Conservation (phyloP, 2,888 invertebrate species). For the Adineta ricciae region DNA sequence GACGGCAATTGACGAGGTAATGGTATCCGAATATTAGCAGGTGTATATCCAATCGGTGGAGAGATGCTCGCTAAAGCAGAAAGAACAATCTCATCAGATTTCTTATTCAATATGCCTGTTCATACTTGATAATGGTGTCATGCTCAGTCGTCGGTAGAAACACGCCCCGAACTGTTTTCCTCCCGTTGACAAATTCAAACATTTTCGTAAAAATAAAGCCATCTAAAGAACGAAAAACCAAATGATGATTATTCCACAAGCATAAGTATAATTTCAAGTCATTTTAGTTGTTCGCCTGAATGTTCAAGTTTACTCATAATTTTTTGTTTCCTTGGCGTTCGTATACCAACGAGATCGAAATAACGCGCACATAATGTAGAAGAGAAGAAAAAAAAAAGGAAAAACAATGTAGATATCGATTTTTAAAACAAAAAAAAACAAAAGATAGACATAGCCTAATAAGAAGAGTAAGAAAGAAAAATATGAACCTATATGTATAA, state of each 20-base stretch:
- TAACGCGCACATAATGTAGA: not conserved
- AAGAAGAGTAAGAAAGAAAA: not conserved
- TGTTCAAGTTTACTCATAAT: not conserved
- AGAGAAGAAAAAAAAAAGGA: not conserved
- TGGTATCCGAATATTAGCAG: not conserved
- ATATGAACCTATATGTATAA: not conserved
- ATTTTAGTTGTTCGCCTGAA: not conserved
- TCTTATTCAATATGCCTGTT: not conserved
- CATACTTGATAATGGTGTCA: not conserved
- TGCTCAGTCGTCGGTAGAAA: not conserved
- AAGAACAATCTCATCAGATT: not conserved
- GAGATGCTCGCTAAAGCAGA: not conserved
- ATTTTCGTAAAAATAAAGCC: not conserved
- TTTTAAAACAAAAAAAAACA: not conserved
- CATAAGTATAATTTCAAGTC: not conserved
- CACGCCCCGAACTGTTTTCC: not conserved
- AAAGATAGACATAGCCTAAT: not conserved
- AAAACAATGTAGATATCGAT: not conserved
- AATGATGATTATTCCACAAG: not conserved
- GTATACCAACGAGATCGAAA: not conserved
- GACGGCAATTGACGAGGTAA: not conserved
- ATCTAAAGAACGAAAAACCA: slow-evolving; percentile 1
- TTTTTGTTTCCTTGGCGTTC: not conserved
- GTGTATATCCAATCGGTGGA: not conserved
- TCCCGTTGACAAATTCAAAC: not conserved